A percentile compares a stretch with the other conserved stretches of the same genome.
phyloP scores from a whole-genome alignment of 2,888 invertebrate species.

The Ischnus inquisitorius region DNA sequence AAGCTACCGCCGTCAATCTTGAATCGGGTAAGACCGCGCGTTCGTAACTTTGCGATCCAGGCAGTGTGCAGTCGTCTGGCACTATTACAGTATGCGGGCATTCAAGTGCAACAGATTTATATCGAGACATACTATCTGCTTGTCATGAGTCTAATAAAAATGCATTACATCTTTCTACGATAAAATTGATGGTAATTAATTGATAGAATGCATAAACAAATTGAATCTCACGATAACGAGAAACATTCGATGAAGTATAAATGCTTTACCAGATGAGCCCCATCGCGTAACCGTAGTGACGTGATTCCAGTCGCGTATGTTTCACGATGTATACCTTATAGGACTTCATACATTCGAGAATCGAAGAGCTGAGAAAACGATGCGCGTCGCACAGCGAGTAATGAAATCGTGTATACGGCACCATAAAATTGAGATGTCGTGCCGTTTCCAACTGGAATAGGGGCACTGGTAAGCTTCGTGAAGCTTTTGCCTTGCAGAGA shows the following conservation, averaged over 20 bases:
- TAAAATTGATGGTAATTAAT: too few species aligned
- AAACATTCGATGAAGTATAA: neutral
- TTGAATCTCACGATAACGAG: neutral
- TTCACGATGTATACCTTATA: neutral
- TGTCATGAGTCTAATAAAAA: too few species aligned
- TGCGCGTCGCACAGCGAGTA: slow-evolving; percentile 9
- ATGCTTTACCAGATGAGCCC: too few species aligned
- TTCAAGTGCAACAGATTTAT: too few species aligned
- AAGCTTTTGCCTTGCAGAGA: neutral
- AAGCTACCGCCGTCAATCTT: too few species aligned
- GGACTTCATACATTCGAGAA: neutral
- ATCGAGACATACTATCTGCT: too few species aligned
- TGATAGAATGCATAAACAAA: neutral
- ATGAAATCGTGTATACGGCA: slow-evolving; percentile 32
- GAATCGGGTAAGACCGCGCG: too few species aligned
- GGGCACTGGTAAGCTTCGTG: neutral
- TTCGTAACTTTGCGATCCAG: too few species aligned
- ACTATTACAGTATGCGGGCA: too few species aligned
- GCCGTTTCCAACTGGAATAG: slow-evolving; percentile 4
- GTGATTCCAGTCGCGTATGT: neutral
- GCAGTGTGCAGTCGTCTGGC: too few species aligned
- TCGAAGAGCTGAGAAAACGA: slow-evolving; percentile 18
- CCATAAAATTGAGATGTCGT: slow-evolving; percentile 21
- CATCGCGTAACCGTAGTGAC: neutral
- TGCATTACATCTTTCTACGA: too few species aligned